Evolutionary conservation across 2,888 invertebrate genomes (phyloP).

Genomic region (Fragum fragum): DNA sequence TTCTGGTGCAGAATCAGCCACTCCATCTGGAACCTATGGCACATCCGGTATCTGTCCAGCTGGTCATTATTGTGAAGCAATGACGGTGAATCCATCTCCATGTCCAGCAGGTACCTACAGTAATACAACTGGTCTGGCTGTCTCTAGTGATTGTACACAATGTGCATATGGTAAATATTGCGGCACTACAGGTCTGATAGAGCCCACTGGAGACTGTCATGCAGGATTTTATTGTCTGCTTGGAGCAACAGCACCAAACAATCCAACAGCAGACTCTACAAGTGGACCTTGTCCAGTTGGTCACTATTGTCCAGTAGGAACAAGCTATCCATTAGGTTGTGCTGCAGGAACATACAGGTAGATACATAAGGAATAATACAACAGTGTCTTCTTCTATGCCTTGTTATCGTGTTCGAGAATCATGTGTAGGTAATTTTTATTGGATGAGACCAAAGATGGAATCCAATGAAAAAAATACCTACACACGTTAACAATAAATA

Average conservation of each 20-base stretch:
- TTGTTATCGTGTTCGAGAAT: too few species aligned
- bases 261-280: conserved; percentile 79
- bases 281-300: conserved; percentile 83
- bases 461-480: too few species aligned
- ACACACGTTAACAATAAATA: too few species aligned
- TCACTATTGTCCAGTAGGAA: conserved; percentile 83
- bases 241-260: conserved; percentile 76
- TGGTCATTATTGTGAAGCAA: conserved; percentile 80
- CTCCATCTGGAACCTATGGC: conserved; percentile 78
- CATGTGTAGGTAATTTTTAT: too few species aligned
- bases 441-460: too few species aligned
- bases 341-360: conserved; percentile 78
- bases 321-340: conserved; percentile 78
- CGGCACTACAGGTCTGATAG: conserved; percentile 77
- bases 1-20: conserved; percentile 77
- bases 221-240: conserved; percentile 81
- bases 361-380: too few species aligned
- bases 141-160: conserved; percentile 65
- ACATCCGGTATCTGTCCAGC: conserved; percentile 82
- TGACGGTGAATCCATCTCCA: conserved; percentile 75
- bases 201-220: conserved; percentile 80
- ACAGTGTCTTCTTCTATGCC: too few species aligned
- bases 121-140: conserved; percentile 78
- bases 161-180: conserved; percentile 81
- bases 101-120: conserved; percentile 82